Conservation (phyloP, 2,797 vertebrate genomes). For the Channallabes apus region DNA sequence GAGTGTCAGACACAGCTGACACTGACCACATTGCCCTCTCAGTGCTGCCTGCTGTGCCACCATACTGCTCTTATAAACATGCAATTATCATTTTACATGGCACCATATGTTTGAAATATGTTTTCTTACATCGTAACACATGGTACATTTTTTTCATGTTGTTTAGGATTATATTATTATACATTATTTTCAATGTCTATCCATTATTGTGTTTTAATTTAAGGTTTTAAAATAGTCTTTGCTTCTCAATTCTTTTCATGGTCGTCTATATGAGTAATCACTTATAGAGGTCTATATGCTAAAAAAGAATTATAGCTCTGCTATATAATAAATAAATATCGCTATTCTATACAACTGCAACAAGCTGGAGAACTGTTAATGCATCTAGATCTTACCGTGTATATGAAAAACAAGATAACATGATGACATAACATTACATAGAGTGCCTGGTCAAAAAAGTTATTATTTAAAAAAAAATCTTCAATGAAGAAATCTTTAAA, state of each 20-base stretch:
- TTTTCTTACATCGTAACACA: neutral
- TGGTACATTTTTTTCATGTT: neutral
- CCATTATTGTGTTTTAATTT: neutral
- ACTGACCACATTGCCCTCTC: neutral
- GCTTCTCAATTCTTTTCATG: neutral
- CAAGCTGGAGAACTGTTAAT: neutral
- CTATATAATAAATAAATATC: no score
- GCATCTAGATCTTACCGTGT: neutral
- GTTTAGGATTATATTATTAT: no score
- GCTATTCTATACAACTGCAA: neutral
- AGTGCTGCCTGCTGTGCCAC: neutral
- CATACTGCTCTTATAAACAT: neutral
- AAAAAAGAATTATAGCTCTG: no score
- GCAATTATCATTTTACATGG: neutral
- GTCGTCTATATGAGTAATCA: neutral
- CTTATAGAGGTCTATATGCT: neutral
- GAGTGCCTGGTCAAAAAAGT: no score
- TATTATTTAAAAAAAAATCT: no score
- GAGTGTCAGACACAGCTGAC: slow-evolving; percentile 1
- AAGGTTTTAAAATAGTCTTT: neutral
- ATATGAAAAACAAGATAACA: neutral
- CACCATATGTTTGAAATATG: neutral
- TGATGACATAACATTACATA: neutral
- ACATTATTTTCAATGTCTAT: neutral
- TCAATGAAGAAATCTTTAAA: no score